These are phyloP conservation scores for Boulengeromyrus knoepffleri DNA, from an alignment of 2,113 vertebrate species.

Conservation along the genomic window DNA sequence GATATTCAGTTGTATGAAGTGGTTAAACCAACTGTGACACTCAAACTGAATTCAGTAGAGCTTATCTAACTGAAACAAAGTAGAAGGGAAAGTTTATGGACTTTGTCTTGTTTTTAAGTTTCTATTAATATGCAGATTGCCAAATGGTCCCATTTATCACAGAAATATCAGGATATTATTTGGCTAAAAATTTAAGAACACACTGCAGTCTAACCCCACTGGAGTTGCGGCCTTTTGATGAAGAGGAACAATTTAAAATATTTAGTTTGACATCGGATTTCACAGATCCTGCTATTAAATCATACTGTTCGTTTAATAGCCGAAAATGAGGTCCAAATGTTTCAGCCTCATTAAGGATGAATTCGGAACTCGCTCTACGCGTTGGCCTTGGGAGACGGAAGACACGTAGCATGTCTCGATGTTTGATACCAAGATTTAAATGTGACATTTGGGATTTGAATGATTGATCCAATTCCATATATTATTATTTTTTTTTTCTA, in stretches of 20 bases:
- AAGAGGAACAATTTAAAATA: constrained; percentile 13
- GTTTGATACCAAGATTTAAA: neutral
- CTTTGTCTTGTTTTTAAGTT: neutral
- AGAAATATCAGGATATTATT: neutral
- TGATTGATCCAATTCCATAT: neutral
- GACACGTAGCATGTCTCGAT: neutral
- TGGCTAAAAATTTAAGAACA: neutral
- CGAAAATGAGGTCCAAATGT: constrained; percentile 4
- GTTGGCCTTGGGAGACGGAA: neutral
- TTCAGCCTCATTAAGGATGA: neutral
- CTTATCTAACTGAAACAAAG: neutral
- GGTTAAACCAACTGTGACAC: neutral
- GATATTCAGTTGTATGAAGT: neutral
- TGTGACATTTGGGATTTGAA: constrained; percentile 4
- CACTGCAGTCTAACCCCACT: neutral
- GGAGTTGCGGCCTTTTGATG: constrained; percentile 6
- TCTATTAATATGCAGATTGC: neutral
- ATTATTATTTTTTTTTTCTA: neutral
- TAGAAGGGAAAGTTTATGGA: neutral
- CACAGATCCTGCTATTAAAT: constrained; percentile 1
- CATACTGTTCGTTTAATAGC: neutral
- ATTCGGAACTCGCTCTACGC: neutral
- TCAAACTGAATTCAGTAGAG: neutral
- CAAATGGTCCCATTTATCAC: neutral
- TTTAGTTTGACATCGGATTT: constrained; percentile 16